Base-by-base conservation (phyloP, 2,113 vertebrate genomes). In the Monarcha castaneiventris region DNA sequence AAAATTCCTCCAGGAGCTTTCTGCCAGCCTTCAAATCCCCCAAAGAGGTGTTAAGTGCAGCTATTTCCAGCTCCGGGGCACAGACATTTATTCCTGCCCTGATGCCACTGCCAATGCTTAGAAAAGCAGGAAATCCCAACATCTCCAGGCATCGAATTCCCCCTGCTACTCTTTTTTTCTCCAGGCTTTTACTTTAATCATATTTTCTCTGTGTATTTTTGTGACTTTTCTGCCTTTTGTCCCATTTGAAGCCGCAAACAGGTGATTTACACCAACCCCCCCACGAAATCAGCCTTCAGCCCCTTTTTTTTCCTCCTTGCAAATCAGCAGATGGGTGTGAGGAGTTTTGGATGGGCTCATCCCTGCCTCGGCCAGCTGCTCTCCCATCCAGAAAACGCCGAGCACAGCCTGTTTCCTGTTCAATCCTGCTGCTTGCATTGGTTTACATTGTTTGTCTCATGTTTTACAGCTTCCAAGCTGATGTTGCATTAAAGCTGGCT, bases 401-500 rank as follows among this genome's bases (percentile, higher is more conserved):
- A 93, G 79, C 82, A 49, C 58, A 18, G 92, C 64, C 82, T 81
- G 89, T 86, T 97, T 94, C 93, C 87, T 78, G 52, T 93, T 87
- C 61, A 67, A 67, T 73, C 58, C 30, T 64, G 64, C 72, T 67
- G 93, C 30, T 74, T 9, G 22, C 61, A 18, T 74, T 21, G 94
- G 85, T 79, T 95, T 82, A 73, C 74, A 41, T 72, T 87, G 81
- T 92, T 93, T 95, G 55, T 48, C 89, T 94, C 61, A 0, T 87
- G 71, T 85, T 93, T 93, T 93, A 88, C 71, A 68, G 87, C 95
- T 84, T 89, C 89, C 92, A 79, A 85, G 89, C 81, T 72, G 95
- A 91, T 69, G 72, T 64, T 93, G 84, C 49, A 23, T 84, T 93
- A 46, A 49, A 86, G 83, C 84, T 93, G 94, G 51, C 85, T 21